Conservation (phyloP, 2,113 vertebrate species). For the Gadus chalcogrammus region DNA sequence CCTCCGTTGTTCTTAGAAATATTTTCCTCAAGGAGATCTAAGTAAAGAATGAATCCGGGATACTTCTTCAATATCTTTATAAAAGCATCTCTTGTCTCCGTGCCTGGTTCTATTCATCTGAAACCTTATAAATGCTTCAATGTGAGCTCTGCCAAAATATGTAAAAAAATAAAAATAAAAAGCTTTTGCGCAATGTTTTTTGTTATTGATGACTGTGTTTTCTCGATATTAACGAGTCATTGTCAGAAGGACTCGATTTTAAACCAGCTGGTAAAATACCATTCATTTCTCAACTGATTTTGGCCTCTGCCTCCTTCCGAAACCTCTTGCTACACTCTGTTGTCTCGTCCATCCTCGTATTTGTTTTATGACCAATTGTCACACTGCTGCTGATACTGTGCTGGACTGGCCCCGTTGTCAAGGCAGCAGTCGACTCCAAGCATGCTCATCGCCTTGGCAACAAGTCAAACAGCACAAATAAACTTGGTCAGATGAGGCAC, state of each 20-base stretch:
- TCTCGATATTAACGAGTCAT: too few relatives aligned
- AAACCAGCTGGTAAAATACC: neutral
- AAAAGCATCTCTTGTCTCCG: neutral
- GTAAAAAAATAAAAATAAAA: too few relatives aligned
- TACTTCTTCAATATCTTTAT: constrained; percentile 6
- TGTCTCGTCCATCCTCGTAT: constrained; percentile 11
- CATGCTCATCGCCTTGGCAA: constrained; percentile 63
- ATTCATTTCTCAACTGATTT: neutral
- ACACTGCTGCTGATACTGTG: constrained; percentile 34
- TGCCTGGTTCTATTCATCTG: too few relatives aligned
- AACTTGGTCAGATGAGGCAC: constrained; percentile 24
- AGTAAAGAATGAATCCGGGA: constrained; percentile 16
- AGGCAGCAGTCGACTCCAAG: constrained; percentile 56
- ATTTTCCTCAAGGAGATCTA: neutral
- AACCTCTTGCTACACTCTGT: neutral
- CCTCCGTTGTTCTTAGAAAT: neutral
- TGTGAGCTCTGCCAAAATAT: too few relatives aligned
- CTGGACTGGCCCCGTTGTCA: constrained; percentile 55
- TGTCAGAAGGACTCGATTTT: too few relatives aligned
- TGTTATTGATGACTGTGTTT: too few relatives aligned
- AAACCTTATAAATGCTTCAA: too few relatives aligned
- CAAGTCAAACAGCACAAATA: constrained; percentile 51
- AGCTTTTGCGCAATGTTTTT: too few relatives aligned
- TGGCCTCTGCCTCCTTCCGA: neutral
- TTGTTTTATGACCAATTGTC: constrained; percentile 51